These are phyloP conservation scores for Colaptes auratus DNA, from an alignment of 2,113 vertebrate genomes.

Conservation along the genomic window DNA sequence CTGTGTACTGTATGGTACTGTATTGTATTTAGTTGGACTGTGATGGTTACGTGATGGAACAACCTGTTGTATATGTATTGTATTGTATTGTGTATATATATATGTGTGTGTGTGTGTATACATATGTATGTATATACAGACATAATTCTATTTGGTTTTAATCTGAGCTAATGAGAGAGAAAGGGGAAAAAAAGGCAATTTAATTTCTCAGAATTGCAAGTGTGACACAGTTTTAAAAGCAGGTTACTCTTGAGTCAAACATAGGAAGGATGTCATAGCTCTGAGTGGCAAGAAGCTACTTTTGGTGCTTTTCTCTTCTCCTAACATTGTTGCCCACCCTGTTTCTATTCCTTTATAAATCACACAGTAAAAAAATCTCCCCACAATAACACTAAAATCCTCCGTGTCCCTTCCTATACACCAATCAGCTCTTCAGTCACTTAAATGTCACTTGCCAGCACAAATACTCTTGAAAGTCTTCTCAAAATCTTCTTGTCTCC, in stretches of 20 bases:
- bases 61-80: no score
- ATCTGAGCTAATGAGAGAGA: neutral
- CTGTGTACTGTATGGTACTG: no score
- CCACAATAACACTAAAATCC: neutral
- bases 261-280: neutral
- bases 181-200: neutral
- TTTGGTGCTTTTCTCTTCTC: neutral
- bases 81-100: no score
- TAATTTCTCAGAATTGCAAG: neutral
- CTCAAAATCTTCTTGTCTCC: neutral
- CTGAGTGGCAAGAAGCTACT: neutral
- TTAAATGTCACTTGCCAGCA: neutral
- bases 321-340: neutral
- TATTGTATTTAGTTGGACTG: no score
- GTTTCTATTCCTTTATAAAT: neutral
- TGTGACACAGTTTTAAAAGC: neutral
- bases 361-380: neutral
- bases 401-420: neutral
- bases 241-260: neutral
- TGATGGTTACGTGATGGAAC: no score
- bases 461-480: neutral
- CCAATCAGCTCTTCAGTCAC: neutral
- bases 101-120: no score
- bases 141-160: neutral
- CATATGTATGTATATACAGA: no score